Evolutionary conservation across 2,888 invertebrate species (phyloP), one percentile per base, ranked within the genome.

Genomic region (Lasioglossum pauxillum): DNA sequence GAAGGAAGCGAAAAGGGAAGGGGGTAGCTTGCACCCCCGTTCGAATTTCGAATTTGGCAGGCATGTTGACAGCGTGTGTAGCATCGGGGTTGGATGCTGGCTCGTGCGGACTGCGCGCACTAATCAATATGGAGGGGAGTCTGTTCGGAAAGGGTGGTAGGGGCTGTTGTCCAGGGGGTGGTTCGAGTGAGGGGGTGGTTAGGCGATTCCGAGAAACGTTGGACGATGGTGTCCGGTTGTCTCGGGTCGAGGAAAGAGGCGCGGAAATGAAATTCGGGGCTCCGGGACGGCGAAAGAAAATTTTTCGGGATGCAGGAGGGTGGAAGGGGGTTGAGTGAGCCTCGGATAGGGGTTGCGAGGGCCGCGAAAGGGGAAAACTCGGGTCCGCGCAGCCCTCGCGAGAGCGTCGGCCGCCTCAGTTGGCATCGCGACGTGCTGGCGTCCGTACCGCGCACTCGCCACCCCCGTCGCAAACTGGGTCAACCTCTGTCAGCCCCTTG

Each of bases 121-220:
- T 93, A 92, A 93, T 94, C 94, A 89, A 94, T 94, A 93, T 92
- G 90, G 90, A 91, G 91, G 92, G 90, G 93, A 88, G 90, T 67
- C 74, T 57, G 87, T 82, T 86, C 84, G 86, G 87, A 35, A 31
- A 7, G 23, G 8, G 80, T 82, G 69, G 86, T 86, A 82, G 83
- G 84, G 90, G 84, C 73, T 60, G 60, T 60, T 60, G 60, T 60
- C 31, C 38, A 35, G 19, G 49, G n/a, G 71, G 19, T 60, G 60
- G 53, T 53, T n/a, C 53, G n/a, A 53, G 23, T 3, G 23, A 10
- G 3, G 23, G 23, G 49, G 8, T 53, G 49, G 23, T 53, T 53
- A 53, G 53, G 23, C 23, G 53, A 53, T 53, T n/a, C 23, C 53
- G 53, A 53, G 53, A n/a, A 53, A 53, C 53, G 53, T 23, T 53